Base-by-base conservation (phyloP, 2,888 invertebrate species). In the Caenorhabditis plicata region DNA sequence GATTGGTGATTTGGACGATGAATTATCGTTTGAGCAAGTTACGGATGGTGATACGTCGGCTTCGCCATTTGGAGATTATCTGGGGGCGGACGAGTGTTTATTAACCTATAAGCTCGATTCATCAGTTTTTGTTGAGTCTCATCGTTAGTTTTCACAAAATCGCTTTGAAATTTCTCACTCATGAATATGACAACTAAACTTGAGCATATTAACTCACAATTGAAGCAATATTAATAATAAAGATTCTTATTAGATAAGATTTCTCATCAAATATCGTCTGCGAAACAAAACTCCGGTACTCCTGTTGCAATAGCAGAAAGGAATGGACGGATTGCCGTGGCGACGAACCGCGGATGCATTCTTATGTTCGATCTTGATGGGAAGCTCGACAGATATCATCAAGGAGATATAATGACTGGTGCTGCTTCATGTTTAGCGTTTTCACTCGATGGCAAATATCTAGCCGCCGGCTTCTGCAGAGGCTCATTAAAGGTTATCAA, bases 331-430 rank as follows among this genome's bases (percentile, higher is more conserved):
- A 52, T 77, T 20, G 77, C 74, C 9, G 65, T 78, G n/a, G 75
- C 66, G n/a, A 75, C 72, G 8, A 61, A 64, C 22, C 48, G 57
- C 22, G 78, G 78, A 36, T 53, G 71, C 38, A 35, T 71, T 9
- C 48, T 74, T 31, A 20, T 77, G 11, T 77, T 77, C 53, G 69
- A 76, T 40, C 36, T 55, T 13, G 52, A 61, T 23, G 62, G 67
- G 7, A 60, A 58, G 19, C 50, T 75, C 2, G 60, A 71, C 25
- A 63, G 64, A 15, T 74, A 66, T 36, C 57, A 73, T 39, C 50
- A 57, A 9, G 66, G 68, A 4, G 68, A 66, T 8, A 58, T 61
- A 7, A 51, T 45, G 29, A 52, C 50, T 43, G 69, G 65, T 4
- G 60, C 64, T 0, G 73, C 64, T 2, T 38, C 48, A 8, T 71